Evolutionary conservation across 2,888 invertebrate genomes (phyloP), one percentile per base, ranked within the genome.

Genomic region (Lingula anatina): DNA sequence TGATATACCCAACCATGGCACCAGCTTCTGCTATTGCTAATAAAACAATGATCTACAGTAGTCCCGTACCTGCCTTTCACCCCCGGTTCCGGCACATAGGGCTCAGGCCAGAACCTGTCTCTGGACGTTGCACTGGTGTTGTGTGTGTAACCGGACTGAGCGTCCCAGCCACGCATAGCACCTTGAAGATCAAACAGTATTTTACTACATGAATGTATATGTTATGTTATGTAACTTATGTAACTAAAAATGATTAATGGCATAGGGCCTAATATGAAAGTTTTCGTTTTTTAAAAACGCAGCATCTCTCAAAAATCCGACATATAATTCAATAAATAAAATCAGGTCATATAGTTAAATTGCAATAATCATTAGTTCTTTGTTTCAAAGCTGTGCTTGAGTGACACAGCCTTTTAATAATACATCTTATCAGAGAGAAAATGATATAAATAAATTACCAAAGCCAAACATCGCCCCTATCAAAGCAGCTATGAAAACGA

Each of bases 11-110:
- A n/a, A n/a, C n/a, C n/a, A n/a, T n/a, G n/a, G n/a, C n/a, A n/a
- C n/a, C n/a, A n/a, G n/a, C n/a, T n/a, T n/a, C n/a, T n/a, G n/a
- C n/a, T n/a, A n/a, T n/a, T n/a, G n/a, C n/a, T n/a, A n/a, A n/a
- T n/a, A n/a, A n/a, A n/a, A n/a, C n/a, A n/a, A n/a, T n/a, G n/a
- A n/a, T n/a, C n/a, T n/a, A n/a, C n/a, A n/a, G n/a, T n/a, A n/a
- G n/a, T n/a, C n/a, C n/a, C 51, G 31, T 46, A 55, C 58, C 58
- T 54, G 20, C 58, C 58, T 20, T 46, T 27, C 7, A 60, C 58
- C 2, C 60, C 60, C 1, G 49, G 53, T 37, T 60, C 60, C 9
- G 46, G 49, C 9, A 40, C 25, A 44, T 46, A 46, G 1, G 58
- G 60, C 43, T 58, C 58, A 20, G 56, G 53, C 12, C 47, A 44